Evolutionary conservation across 2,888 invertebrate species (phyloP), one percentile per base, ranked within the genome.

Genomic region (Boloria selene): DNA sequence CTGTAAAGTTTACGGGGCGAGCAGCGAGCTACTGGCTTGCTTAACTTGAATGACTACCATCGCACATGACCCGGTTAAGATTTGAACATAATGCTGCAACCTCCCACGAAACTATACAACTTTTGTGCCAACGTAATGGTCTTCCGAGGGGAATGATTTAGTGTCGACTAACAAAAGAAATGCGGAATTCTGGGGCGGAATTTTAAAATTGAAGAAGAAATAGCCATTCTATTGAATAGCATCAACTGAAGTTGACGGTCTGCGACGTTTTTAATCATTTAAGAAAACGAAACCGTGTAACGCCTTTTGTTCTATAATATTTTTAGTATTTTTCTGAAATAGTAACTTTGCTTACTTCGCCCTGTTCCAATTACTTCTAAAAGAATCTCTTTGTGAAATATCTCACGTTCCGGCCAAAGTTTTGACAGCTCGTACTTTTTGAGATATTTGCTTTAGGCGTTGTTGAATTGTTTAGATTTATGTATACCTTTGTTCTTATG

Each of bases 121-220:
- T 69, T 72, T 70, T 71, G 69, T 71, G 68, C 53, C 65, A 42
- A 47, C 61, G 58, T 65, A 70, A 67, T 67, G 65, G 63, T 63
- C 67, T 55, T 70, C 69, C 65, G 67, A 67, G 64, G 66, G 63
- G 55, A 64, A 59, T 69, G 67, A 68, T 70, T 70, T 65, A 69
- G 67, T 67, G 63, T 67, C 50, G 58, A 54, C 55, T 60, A 68
- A 71, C 69, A 71, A 71, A 71, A 69, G 71, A 64, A 67, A 72
- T 61, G 59, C 52, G 55, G 65, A 68, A 67, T 61, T 67, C 67
- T 61, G 54, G 52, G 63, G 49, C 65, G 62, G 63, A 63, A 69
- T 64, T 67, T 64, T 54, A 62, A 67, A 67, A 69, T 71, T 67
- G 63, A 64, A 63, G 56, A 64, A 31, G 53, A 45, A 65, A 66